phyloP scores from a whole-genome alignment of 2,888 invertebrate species.

The Epinotia brunnichana region DNA sequence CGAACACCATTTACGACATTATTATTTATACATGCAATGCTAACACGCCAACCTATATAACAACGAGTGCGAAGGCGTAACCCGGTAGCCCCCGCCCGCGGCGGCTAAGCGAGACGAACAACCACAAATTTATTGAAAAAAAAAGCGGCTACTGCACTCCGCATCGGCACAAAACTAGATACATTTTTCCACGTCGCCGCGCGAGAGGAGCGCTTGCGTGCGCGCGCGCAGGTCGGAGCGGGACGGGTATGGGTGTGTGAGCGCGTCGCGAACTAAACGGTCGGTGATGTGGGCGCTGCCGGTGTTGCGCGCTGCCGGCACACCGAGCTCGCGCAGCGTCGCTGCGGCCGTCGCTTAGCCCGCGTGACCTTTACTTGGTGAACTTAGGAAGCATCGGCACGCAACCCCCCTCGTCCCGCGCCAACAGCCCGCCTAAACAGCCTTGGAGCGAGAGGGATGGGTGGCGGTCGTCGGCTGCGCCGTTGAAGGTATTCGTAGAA shows the following conservation, averaged over 20 bases:
- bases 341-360: conserved; percentile 78
- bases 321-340: conserved; percentile 76
- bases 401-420: conserved; percentile 77
- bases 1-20: conserved; percentile 79
- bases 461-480: conserved; percentile 74
- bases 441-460: conserved; percentile 78
- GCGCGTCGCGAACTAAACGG: conserved; percentile 72
- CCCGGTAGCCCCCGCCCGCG: conserved; percentile 80
- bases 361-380: conserved; percentile 82
- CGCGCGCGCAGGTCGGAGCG: conserved; percentile 56
- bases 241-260: conserved; percentile 62
- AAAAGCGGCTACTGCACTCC: conserved; percentile 81
- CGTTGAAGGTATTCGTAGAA: conserved; percentile 82
- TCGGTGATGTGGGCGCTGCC: conserved; percentile 82
- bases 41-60: conserved; percentile 82
- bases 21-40: conserved; percentile 79
- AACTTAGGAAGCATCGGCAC: conserved; percentile 83
- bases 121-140: conserved; percentile 84
- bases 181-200: conserved; percentile 80
- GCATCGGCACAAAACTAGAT: conserved; percentile 83
- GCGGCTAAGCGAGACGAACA: conserved; percentile 81
- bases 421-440: conserved; percentile 64
- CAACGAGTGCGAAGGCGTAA: conserved; percentile 83
- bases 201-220: conserved; percentile 61
- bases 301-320: conserved; percentile 76